These are phyloP conservation scores for Schrankia costaestrigalis DNA, from an alignment of 2,888 invertebrate genomes.

Conservation along the genomic window DNA sequence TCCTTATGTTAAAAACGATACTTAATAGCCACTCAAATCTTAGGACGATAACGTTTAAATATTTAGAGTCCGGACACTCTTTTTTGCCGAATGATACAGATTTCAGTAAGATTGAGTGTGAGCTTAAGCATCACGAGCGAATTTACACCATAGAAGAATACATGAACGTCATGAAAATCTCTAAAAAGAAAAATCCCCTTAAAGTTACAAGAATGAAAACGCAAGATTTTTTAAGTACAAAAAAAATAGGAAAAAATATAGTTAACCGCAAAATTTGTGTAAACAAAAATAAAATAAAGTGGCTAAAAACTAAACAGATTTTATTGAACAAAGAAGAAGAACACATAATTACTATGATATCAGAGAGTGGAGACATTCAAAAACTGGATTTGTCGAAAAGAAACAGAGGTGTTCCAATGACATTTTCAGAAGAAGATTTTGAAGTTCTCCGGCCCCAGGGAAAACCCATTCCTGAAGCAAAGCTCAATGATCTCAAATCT, in stretches of 20 bases:
- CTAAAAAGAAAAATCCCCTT: constrained; percentile 10
- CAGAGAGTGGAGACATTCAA: constrained; percentile 8
- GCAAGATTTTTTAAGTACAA: constrained; percentile 9
- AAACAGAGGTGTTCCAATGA: constrained; percentile 4
- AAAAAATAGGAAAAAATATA: too few relatives aligned
- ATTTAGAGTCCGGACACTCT: constrained; percentile 5
- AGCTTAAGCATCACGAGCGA: constrained; percentile 8
- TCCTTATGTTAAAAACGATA: constrained; percentile 9
- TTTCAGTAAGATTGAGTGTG: constrained; percentile 10
- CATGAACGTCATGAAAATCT: constrained; percentile 12
- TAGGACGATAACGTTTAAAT: too few relatives aligned
- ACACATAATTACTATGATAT: constrained; percentile 7
- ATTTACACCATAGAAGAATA: constrained; percentile 12
- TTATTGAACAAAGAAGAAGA: constrained; percentile 8
- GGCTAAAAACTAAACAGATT: constrained; percentile 8
- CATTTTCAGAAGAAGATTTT: constrained; percentile 11
- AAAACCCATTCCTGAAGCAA: constrained; percentile 12
- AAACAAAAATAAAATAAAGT: constrained; percentile 10
- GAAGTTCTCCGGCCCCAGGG: constrained; percentile 10
- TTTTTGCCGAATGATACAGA: constrained; percentile 12
- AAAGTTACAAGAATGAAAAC: constrained; percentile 9
- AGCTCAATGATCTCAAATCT: constrained; percentile 10
- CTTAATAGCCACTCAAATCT: constrained; percentile 6
- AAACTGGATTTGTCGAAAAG: constrained; percentile 7
- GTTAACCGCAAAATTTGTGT: constrained; percentile 8